These are phyloP conservation scores for Stenolophus ochropezus DNA, from an alignment of 2,888 invertebrate genomes.

Conservation along the genomic window DNA sequence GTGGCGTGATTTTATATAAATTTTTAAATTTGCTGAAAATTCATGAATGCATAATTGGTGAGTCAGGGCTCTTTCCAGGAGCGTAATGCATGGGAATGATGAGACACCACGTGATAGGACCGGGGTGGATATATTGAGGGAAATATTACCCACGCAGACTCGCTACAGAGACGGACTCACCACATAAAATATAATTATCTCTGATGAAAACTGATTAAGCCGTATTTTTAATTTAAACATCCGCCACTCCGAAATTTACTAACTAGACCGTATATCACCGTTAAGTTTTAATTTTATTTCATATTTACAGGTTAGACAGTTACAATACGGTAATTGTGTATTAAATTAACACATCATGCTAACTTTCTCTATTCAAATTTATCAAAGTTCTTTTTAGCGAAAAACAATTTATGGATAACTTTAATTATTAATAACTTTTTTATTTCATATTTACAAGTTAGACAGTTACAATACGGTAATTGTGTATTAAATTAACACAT, in stretches of 20 bases:
- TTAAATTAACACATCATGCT: not conserved
- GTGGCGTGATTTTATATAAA: no score
- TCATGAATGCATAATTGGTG: not conserved
- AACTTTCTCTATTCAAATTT: not conserved
- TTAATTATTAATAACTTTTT: not conserved
- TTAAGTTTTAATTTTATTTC: not conserved
- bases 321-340: not conserved
- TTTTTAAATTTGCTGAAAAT: not conserved
- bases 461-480: not conserved
- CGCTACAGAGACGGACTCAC: not conserved
- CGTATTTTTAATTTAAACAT: constrained; percentile 20
- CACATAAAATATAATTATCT: constrained; percentile 27
- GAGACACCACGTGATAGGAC: not conserved
- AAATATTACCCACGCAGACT: not conserved
- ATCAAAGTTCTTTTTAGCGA: not conserved
- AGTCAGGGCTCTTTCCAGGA: not conserved
- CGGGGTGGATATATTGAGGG: not conserved
- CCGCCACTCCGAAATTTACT: not conserved
- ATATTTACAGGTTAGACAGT: not conserved
- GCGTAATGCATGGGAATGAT: not conserved
- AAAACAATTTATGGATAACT: not conserved
- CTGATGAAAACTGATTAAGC: constrained; percentile 18
- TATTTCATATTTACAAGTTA: not conserved
- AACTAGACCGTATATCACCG: not conserved
- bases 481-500: not conserved